A percentile compares a stretch with the other conserved stretches of the same genome.
These are phyloP conservation scores for Scomber scombrus DNA, from an alignment of 2,113 vertebrate genomes.

Conservation along the genomic window DNA sequence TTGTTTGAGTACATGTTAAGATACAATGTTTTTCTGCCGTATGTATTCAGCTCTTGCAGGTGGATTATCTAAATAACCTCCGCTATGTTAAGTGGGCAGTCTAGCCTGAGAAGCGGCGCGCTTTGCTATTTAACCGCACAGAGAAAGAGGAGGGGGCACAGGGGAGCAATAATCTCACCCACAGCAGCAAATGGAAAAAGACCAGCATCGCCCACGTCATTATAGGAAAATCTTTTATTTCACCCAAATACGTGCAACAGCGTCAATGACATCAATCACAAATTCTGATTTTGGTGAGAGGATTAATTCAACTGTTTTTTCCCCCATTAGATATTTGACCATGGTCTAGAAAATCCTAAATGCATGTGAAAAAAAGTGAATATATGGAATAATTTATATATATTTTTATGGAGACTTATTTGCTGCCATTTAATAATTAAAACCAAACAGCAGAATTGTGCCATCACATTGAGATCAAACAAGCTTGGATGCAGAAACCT, in stretches of 20 bases:
- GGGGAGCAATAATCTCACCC: constrained; percentile 70
- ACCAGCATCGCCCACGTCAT: constrained; percentile 77
- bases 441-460: background rate
- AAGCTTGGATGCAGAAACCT: background rate
- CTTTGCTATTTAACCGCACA: constrained; percentile 80
- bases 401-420: background rate
- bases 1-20: constrained; percentile 85
- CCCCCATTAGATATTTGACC: background rate
- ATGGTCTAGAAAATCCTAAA: background rate
- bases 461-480: background rate
- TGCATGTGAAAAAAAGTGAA: background rate
- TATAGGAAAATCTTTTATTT: constrained; percentile 48
- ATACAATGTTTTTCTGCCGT: background rate
- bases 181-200: constrained; percentile 83
- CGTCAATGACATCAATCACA: constrained; percentile 43
- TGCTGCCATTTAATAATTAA: background rate
- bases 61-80: constrained; percentile 19
- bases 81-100: constrained; percentile 43
- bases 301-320: background rate
- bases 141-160: constrained; percentile 60
- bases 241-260: constrained; percentile 24
- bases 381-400: background rate
- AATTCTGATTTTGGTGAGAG: constrained; percentile 20
- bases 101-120: constrained; percentile 46
- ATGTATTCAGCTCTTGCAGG: constrained; percentile 21